A percentile compares a stretch with the other conserved stretches of the same genome.
These are phyloP conservation scores for Troides helena DNA, from an alignment of 2,888 invertebrate species.

Conservation along the genomic window DNA sequence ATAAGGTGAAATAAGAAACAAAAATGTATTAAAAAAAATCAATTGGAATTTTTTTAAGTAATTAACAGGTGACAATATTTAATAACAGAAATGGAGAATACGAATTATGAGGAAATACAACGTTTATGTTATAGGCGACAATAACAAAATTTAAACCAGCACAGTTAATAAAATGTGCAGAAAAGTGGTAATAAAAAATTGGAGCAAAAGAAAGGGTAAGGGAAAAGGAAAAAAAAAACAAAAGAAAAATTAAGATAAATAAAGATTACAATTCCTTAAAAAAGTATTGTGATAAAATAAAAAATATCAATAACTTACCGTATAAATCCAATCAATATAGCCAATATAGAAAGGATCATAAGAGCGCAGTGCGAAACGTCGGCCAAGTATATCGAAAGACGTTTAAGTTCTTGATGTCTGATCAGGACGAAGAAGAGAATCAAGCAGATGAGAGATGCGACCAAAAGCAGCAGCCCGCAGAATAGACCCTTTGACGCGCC, in stretches of 20 bases:
- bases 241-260: constrained; percentile 42
- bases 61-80: background rate
- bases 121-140: background rate
- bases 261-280: constrained; percentile 37
- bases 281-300: constrained; percentile 28
- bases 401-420: constrained; percentile 89
- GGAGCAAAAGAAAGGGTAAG: constrained; percentile 30
- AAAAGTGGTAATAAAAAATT: constrained; percentile 7
- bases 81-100: constrained; percentile 22
- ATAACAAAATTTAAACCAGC: constrained; percentile 5
- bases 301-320: constrained; percentile 78
- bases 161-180: constrained; percentile 26
- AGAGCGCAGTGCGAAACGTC: constrained; percentile 94
- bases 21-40: background rate
- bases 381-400: constrained; percentile 93
- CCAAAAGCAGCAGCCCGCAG: constrained; percentile 93
- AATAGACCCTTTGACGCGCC: constrained; percentile 96
- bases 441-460: constrained; percentile 94
- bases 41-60: background rate
- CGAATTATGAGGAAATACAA: constrained; percentile 15
- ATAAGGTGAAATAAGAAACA: constrained; percentile 8
- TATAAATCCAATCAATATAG: constrained; percentile 94
- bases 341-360: constrained; percentile 92
- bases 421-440: constrained; percentile 97
- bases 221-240: constrained; percentile 39